Conservation (phyloP, 2,888 invertebrate genomes). For the Eubasilissa splendida region DNA sequence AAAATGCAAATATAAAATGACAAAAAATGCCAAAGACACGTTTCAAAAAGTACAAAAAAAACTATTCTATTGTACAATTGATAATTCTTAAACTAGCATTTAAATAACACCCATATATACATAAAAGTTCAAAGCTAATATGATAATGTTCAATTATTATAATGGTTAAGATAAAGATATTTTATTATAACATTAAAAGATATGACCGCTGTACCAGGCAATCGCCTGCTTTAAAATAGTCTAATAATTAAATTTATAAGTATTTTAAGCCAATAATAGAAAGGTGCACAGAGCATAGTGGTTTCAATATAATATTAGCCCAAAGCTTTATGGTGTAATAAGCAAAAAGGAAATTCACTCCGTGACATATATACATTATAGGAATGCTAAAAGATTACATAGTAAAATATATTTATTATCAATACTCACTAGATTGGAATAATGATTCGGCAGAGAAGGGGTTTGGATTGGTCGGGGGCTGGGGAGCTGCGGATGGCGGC, state of each 20-base stretch:
- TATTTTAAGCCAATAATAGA: not conserved
- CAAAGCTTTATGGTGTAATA: no score
- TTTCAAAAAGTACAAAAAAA: no score
- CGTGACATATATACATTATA: not conserved
- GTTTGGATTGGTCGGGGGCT: slow-evolving; percentile 76
- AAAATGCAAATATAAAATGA: no score
- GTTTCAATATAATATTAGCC: not conserved
- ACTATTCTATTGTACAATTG: not conserved
- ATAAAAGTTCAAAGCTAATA: not conserved
- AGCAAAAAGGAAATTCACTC: no score
- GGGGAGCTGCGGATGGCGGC: slow-evolving; percentile 68
- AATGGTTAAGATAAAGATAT: no score
- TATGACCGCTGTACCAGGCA: not conserved
- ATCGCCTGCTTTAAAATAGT: not conserved
- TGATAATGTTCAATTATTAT: not conserved
- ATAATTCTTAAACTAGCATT: not conserved
- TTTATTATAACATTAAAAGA: no score
- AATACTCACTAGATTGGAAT: slow-evolving; percentile 86
- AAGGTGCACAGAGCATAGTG: not conserved
- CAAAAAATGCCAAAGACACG: no score
- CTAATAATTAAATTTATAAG: not conserved
- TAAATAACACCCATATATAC: not conserved
- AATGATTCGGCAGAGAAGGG: slow-evolving; percentile 92
- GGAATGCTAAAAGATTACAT: not conserved
- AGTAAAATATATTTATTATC: not conserved